A percentile compares a stretch with the other conserved stretches of the same genome.
Evolutionary conservation across 2,888 invertebrate species (phyloP).

Genomic region (Sylvicola fuscatus): DNA sequence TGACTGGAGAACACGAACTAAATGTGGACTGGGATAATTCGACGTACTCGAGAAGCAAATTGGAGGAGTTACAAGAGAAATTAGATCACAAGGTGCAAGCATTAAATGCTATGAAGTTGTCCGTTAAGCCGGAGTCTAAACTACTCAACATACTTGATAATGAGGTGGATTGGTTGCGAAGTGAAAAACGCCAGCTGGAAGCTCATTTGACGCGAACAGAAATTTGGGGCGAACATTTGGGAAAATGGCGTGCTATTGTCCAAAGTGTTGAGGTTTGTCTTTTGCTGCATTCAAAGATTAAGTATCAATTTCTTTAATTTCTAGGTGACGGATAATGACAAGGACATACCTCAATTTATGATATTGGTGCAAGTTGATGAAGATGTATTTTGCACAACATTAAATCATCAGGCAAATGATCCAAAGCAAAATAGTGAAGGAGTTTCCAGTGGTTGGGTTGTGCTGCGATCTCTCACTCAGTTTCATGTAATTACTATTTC

Average conservation of each 20-base stretch:
- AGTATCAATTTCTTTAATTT: constrained; percentile 2
- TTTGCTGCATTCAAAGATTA: constrained; percentile 4
- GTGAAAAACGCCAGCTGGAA: constrained; percentile 61
- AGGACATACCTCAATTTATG: constrained; percentile 44
- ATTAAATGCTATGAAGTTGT: constrained; percentile 58
- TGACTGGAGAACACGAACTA: not conserved
- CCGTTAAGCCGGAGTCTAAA: constrained; percentile 64
- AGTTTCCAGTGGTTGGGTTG: constrained; percentile 47
- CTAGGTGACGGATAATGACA: constrained; percentile 25
- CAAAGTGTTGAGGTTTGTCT: constrained; percentile 53
- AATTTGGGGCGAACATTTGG: constrained; percentile 77
- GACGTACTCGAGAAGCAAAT: constrained; percentile 57
- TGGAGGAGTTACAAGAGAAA: constrained; percentile 66
- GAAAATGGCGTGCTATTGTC: constrained; percentile 69
- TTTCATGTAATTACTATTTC: constrained; percentile 30
- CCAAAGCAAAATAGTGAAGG: constrained; percentile 26
- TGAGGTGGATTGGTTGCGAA: constrained; percentile 65
- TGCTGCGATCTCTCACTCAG: constrained; percentile 37
- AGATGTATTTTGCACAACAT: constrained; percentile 11
- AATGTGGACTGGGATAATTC: constrained; percentile 53
- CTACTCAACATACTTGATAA: constrained; percentile 58
- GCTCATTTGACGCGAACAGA: constrained; percentile 71
- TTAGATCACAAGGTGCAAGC: constrained; percentile 68
- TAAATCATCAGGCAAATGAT: constrained; percentile 18
- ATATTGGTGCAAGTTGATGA: constrained; percentile 58